Evolutionary conservation across 2,888 invertebrate species (phyloP), one percentile per base, ranked within the genome.

Genomic region (Kuschelorhynchus macadamiae): DNA sequence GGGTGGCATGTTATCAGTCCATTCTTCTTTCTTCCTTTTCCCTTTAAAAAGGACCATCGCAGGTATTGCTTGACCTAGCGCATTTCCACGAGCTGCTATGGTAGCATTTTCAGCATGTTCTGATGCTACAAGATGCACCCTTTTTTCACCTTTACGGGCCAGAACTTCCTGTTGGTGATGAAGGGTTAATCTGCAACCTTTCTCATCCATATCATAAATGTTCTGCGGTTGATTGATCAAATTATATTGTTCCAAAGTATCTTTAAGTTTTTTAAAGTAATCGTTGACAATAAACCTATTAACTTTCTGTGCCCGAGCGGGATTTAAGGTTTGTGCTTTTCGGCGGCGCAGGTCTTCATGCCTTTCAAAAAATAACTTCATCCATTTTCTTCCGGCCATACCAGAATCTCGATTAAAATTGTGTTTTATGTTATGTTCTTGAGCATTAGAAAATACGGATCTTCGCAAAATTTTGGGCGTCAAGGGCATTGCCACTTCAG

Each of bases 41-140:
- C 75, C 75, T 68, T 78, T 76, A 52, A 76, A 77, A 55, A 79
- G 41, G n/a, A 80, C 71, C 72, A 78, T 73, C 1, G 77, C 78
- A 8, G 76, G 79, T 21, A 79, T 76, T 16, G 70, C 56, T 39
- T 70, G 69, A 7, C 77, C 79, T 36, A 76, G 11, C 9, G 78
- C 78, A 73, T 75, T 80, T 11, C 71, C 78, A 68, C 78, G 78
- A 5, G 69, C 71, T 4, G 18, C 18, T 2, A 78, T 60, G 11
- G 79, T 77, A 7, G 78, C 76, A 65, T 77, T 80, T 74, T 80
- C 77, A 16, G 70, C 79, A 67, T 81, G 79, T 55, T 81, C 80
- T 20, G 60, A 65, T 5, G 74, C 75, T 8, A 77, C 49, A 3
- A 78, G 36, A 57, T 78, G 77, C 14, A 78, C 76, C 36, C 73